Evolutionary conservation across 1,140 invertebrate species (phyloP).

Genomic region (Formica exsecta): DNA sequence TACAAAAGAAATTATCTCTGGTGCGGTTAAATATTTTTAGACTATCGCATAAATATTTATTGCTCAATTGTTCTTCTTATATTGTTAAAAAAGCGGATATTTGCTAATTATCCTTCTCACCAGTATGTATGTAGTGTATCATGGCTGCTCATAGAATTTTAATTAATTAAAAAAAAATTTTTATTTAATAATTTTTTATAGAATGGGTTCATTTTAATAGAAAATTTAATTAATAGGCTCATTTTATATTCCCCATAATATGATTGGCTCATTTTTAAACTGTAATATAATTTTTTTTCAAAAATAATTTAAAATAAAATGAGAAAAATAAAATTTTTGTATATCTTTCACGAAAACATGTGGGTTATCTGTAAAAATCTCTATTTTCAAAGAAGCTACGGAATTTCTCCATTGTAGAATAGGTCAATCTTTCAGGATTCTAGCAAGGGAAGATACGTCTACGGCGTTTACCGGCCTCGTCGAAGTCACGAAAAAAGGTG

Average conservation of each 20-base stretch:
- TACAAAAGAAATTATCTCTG: neutral
- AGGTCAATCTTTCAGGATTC: slow-evolving; percentile 61
- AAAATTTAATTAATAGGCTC: slow-evolving; percentile 8
- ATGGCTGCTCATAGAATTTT: too few relatives aligned
- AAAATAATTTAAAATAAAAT: neutral
- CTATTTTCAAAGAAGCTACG: neutral
- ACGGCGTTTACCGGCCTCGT: slow-evolving; percentile 74
- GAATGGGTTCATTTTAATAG: neutral
- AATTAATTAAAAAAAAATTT: neutral
- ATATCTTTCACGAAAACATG: neutral
- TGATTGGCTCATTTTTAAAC: neutral
- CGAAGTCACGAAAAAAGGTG: slow-evolving; percentile 86
- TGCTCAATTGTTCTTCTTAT: neutral
- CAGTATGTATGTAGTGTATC: neutral
- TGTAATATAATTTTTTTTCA: neutral
- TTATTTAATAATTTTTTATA: neutral
- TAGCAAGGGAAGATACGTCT: slow-evolving; percentile 69
- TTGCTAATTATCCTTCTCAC: neutral
- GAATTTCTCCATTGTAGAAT: slow-evolving; percentile 12
- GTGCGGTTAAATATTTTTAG: neutral
- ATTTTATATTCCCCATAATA: neutral
- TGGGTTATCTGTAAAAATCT: neutral
- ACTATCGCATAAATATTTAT: neutral
- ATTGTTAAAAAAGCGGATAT: neutral
- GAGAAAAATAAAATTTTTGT: neutral